These are phyloP conservation scores for Porites lobata DNA, from an alignment of 92 coral and sea anemone genomes.

Conservation along the genomic window DNA sequence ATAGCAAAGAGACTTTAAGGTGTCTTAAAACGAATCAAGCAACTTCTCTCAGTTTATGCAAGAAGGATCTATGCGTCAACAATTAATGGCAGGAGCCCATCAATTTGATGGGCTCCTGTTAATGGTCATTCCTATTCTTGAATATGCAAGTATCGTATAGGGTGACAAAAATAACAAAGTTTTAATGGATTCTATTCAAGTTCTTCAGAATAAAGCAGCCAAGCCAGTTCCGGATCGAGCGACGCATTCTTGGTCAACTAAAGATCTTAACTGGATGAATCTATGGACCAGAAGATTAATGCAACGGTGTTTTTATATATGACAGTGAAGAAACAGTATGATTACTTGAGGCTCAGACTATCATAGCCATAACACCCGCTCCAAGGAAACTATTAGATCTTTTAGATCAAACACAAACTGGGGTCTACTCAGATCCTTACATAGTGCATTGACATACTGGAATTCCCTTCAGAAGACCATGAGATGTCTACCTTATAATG, in stretches of 20 bases:
- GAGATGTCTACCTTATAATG: no score
- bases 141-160: slow-evolving; percentile 48
- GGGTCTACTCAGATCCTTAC: no score
- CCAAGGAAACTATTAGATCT: no score
- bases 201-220: slow-evolving; percentile 50
- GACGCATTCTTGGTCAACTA: slow-evolving; percentile 5
- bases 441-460: no score
- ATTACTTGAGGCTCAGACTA: slow-evolving; percentile 24
- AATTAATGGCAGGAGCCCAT: background rate
- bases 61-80: slow-evolving; percentile 27
- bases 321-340: slow-evolving; percentile 21
- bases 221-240: slow-evolving; percentile 22
- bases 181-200: slow-evolving; percentile 43
- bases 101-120: background rate
- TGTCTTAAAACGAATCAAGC: slow-evolving; percentile 40
- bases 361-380: slow-evolving; percentile 31
- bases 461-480: no score
- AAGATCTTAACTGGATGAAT: slow-evolving; percentile 40
- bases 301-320: slow-evolving; percentile 36
- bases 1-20: slow-evolving; percentile 19
- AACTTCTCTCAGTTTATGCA: slow-evolving; percentile 43
- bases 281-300: slow-evolving; percentile 29
- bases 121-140: slow-evolving; percentile 54
- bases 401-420: no score
- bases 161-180: slow-evolving; percentile 40